Evolutionary conservation across 1,140 invertebrate species (phyloP).

Genomic region (Frieseomelitta varia): DNA sequence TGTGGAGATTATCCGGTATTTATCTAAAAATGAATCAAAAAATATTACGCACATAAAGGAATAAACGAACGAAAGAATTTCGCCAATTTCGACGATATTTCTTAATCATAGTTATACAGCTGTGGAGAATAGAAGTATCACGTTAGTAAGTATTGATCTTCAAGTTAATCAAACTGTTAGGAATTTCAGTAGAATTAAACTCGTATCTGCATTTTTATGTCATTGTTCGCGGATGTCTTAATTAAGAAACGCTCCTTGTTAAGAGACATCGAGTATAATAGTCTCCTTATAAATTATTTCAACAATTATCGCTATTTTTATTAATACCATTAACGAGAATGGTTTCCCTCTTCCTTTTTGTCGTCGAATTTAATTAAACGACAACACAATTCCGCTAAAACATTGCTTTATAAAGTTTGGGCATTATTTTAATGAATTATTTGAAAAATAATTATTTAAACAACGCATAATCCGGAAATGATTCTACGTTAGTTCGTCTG

Average conservation of each 20-base stretch:
- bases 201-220: not conserved
- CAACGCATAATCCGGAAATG: too few relatives aligned
- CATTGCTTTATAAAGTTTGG: not conserved
- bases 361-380: not conserved
- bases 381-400: not conserved
- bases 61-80: not conserved
- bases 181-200: not conserved
- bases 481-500: too few relatives aligned
- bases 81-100: not conserved
- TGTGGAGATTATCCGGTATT: not conserved
- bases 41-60: not conserved
- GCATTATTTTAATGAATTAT: too few relatives aligned
- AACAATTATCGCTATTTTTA: not conserved
- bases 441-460: too few relatives aligned
- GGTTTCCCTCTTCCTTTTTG: not conserved
- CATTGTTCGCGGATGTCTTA: too few relatives aligned
- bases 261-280: not conserved
- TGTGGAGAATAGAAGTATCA: not conserved
- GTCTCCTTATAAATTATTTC: not conserved
- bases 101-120: too few relatives aligned
- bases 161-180: not conserved
- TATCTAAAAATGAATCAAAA: not conserved
- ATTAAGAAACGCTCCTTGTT: not conserved
- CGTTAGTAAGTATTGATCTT: not conserved
- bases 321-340: not conserved